phyloP scores from a whole-genome alignment of 2,113 vertebrate species.

The Pantherophis guttatus region DNA sequence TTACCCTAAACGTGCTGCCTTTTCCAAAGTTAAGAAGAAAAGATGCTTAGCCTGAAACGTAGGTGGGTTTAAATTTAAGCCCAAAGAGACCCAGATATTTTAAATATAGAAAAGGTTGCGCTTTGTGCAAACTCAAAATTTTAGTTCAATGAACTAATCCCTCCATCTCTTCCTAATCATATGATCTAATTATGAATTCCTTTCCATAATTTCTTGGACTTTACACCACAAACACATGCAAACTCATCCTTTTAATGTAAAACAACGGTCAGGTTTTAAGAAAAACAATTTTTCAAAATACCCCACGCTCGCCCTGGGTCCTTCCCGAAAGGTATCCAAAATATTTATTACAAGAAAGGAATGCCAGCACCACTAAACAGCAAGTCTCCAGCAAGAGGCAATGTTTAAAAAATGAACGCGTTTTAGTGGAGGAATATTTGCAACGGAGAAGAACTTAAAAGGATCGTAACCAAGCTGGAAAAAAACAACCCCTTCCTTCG shows the following conservation, averaged over 20 bases:
- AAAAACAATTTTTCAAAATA: background rate
- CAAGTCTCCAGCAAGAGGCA: background rate
- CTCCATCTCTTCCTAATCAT: background rate
- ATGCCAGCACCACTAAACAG: background rate
- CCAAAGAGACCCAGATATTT: background rate
- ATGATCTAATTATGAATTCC: background rate
- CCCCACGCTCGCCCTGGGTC: background rate
- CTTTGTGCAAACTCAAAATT: background rate
- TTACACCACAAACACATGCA: background rate
- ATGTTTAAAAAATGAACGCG: background rate
- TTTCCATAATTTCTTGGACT: slow-evolving; percentile 2
- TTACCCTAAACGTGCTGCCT: background rate
- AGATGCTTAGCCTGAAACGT: background rate
- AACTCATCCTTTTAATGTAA: background rate
- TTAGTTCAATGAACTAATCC: background rate
- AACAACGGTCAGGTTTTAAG: background rate
- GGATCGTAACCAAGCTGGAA: background rate
- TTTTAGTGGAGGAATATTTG: background rate
- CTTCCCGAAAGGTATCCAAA: background rate
- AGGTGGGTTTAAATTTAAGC: background rate
- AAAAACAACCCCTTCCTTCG: background rate
- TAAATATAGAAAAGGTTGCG: background rate
- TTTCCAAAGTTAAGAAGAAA: background rate
- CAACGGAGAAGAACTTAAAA: background rate
- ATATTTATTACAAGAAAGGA: background rate